Base-by-base conservation (phyloP, 1,140 invertebrate genomes). In the Paracyclopina nana region DNA sequence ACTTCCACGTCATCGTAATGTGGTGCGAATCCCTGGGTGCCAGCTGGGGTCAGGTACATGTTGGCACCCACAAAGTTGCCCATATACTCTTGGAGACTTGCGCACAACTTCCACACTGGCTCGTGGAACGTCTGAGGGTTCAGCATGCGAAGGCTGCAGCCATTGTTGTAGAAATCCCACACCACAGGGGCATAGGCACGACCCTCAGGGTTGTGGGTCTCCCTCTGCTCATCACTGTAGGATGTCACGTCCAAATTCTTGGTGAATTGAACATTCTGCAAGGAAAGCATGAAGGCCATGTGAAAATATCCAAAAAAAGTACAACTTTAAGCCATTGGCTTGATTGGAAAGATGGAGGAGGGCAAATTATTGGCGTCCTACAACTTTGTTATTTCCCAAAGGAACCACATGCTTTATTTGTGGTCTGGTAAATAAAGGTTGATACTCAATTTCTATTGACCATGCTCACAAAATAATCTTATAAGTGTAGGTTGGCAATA, bases 1-100 rank as follows among this genome's bases (percentile, higher is more conserved):
- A 91, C 92, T 70, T 98, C 94, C 57, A 97, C 96, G 60, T 98
- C 92, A 70, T 98, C 92, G 66, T 81, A 97, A 68, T 97, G 91
- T 0, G 92, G 91, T 1, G 92, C 91, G 72, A 97, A 97, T 0
- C 92, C 91, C 72, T 96, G 90, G 58, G 81, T 82, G 50, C 80
- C 79, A 6, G 88, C 78, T 12, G 92, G 92, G n/a, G 92, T 96
- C 41, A 97, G 63, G 62, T 96, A 97, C 11, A 71, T 72, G 55
- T 38, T 59, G 52, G 58, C 46, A 55, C 57, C 46, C 1, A 43
- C 54, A 29, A 56, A 50, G 22, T 54, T 56, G 42, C 80, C 79
- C 61, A 97, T 95, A 60, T 76, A 82, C 65, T 97, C 92, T 67
- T 97, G 92, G 43, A 98, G 64, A 8, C 73, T 73, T n/a, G 81